These are phyloP conservation scores for Eilema caniola DNA, from an alignment of 2,888 invertebrate species.

Conservation along the genomic window DNA sequence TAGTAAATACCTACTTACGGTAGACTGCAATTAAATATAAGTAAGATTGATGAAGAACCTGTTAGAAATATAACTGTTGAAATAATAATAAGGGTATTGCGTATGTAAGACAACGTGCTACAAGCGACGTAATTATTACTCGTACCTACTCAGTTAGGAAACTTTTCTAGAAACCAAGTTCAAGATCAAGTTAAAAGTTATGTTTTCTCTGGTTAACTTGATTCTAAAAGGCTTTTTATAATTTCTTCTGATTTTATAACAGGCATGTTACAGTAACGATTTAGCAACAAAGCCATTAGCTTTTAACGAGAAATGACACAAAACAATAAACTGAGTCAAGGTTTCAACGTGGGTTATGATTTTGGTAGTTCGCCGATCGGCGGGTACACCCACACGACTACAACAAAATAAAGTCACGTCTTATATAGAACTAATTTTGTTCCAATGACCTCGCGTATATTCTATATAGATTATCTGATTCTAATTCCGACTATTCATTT, in stretches of 20 bases:
- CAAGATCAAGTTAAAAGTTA: not conserved
- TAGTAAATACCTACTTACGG: not conserved
- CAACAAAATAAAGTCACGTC: conserved; percentile 11
- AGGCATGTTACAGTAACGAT: conserved; percentile 11
- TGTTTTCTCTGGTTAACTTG: not conserved
- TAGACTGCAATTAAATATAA: conserved; percentile 3
- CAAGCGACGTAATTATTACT: not conserved
- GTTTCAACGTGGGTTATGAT: conserved; percentile 46
- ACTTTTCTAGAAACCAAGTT: not conserved
- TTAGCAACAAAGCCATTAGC: conserved; percentile 27
- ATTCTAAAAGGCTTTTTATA: not conserved
- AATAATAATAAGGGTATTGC: not conserved
- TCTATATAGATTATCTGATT: not conserved
- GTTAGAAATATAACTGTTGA: not conserved
- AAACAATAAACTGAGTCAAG: conserved; percentile 43
- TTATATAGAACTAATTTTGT: conserved; percentile 6
- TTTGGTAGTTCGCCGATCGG: conserved; percentile 36
- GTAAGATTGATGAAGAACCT: not conserved
- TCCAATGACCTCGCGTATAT: not conserved
- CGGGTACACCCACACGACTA: conserved; percentile 28
- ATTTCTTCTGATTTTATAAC: not conserved
- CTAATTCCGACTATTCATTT: not conserved
- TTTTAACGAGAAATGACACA: conserved; percentile 23
- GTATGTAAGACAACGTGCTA: not conserved
- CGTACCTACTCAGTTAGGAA: not conserved